phyloP scores from a whole-genome alignment of 2,797 vertebrate genomes.

The Cetoscarus ocellatus region DNA sequence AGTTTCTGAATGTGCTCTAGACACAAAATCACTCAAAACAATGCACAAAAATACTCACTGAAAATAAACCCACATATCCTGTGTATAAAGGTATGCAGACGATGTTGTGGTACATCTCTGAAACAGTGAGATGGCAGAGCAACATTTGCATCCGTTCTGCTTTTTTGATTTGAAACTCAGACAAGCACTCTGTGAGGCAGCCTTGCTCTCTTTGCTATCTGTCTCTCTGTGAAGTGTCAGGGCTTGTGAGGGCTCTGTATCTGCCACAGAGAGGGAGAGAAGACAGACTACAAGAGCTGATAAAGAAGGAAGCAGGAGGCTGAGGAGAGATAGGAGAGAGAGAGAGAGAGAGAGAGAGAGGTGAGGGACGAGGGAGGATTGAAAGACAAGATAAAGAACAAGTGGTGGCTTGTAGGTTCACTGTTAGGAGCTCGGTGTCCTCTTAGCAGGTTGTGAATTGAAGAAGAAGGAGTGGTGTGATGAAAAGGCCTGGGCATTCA shows the following conservation, averaged over 20 bases:
- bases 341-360: conserved; percentile 1
- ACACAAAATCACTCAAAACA: not conserved
- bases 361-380: not conserved
- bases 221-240: conserved; percentile 5
- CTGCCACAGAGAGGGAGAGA: conserved; percentile 1
- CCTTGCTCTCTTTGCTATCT: conserved; percentile 13
- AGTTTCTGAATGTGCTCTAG: no score
- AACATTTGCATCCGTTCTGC: conserved; percentile 16
- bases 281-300: conserved; percentile 22
- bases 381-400: conserved; percentile 14
- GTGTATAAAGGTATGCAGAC: not conserved
- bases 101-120: conserved; percentile 2
- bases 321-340: conserved; percentile 1
- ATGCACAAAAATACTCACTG: not conserved
- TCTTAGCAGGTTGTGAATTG: conserved; percentile 25
- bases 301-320: conserved; percentile 19
- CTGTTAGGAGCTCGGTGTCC: conserved; percentile 21
- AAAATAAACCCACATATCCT: not conserved
- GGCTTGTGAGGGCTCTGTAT: conserved; percentile 17
- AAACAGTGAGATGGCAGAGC: not conserved
- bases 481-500: conserved; percentile 11
- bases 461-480: not conserved
- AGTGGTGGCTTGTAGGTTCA: conserved; percentile 22
- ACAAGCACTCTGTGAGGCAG: conserved; percentile 15
- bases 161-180: conserved; percentile 22